These are phyloP conservation scores for Glomeris maerens DNA, from an alignment of 1,140 invertebrate species.

Conservation along the genomic window DNA sequence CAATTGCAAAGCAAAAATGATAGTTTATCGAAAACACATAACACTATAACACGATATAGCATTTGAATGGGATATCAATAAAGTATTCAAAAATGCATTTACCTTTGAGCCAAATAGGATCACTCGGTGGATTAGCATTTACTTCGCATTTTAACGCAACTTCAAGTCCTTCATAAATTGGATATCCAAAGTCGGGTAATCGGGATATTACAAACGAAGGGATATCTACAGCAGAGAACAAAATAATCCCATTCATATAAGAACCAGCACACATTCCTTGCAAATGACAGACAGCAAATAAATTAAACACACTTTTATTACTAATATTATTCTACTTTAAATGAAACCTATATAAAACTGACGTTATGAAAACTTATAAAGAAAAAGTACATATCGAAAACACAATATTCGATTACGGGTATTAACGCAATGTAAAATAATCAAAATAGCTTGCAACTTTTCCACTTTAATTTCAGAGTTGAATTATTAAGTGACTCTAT, in stretches of 20 bases:
- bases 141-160: slow-evolving; percentile 77
- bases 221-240: slow-evolving; percentile 49
- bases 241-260: too few relatives aligned
- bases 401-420: neutral
- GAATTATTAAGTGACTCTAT: too few relatives aligned
- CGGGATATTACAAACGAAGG: slow-evolving; percentile 79
- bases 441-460: neutral
- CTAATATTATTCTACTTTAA: neutral
- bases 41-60: neutral
- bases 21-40: neutral
- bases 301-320: neutral
- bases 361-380: slow-evolving; percentile 3
- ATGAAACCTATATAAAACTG: slow-evolving; percentile 4
- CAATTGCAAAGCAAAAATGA: neutral
- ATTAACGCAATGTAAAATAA: neutral
- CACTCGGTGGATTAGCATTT: slow-evolving; percentile 73
- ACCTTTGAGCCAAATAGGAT: slow-evolving; percentile 68
- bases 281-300: too few relatives aligned
- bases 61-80: neutral
- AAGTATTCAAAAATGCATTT: slow-evolving; percentile 22
- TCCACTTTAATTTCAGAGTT: too few relatives aligned
- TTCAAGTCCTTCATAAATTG: slow-evolving; percentile 63
- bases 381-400: too few relatives aligned
- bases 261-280: slow-evolving; percentile 19
- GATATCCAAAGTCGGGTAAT: slow-evolving; percentile 73